These are phyloP conservation scores for Chalcis sispes DNA, from an alignment of 2,888 invertebrate species.

Conservation along the genomic window DNA sequence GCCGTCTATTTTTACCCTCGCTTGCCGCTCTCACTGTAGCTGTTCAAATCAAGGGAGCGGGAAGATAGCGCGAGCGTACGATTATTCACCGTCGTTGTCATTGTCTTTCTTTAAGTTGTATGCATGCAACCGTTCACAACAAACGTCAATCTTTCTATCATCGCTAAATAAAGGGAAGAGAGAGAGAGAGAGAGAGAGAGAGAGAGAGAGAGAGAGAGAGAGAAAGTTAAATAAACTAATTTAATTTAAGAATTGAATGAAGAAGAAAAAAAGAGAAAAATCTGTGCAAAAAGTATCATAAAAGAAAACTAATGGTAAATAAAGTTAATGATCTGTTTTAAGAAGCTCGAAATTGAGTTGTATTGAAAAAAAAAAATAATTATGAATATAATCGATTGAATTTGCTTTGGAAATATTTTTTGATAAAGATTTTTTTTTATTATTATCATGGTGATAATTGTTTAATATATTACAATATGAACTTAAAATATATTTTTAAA, in stretches of 20 bases:
- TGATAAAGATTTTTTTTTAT: too few species aligned
- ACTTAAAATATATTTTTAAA: too few species aligned
- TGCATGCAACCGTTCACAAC: background rate
- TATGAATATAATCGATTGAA: too few species aligned
- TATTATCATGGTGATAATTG: too few species aligned
- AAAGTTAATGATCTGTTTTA: too few species aligned
- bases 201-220: background rate
- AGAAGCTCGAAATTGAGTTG: too few species aligned
- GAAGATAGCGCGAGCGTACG: background rate
- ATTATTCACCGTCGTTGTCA: background rate
- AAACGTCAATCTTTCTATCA: slow-evolving; percentile 44
- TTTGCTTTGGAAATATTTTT: too few species aligned
- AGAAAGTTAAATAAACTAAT: background rate
- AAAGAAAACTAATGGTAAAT: too few species aligned
- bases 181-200: slow-evolving; percentile 11
- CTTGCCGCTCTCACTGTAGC: slow-evolving; percentile 3
- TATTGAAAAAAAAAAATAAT: too few species aligned
- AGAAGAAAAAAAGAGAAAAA: slow-evolving; percentile 27
- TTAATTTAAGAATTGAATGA: too few species aligned
- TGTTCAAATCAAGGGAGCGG: slow-evolving; percentile 26
- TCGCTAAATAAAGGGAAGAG: slow-evolving; percentile 4
- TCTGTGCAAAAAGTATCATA: too few species aligned
- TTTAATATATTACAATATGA: too few species aligned
- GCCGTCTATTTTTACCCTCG: slow-evolving; percentile 63
- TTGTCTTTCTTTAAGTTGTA: background rate